Conservation (phyloP, 1,140 invertebrate genomes). For the Brachionus koreanus region DNA sequence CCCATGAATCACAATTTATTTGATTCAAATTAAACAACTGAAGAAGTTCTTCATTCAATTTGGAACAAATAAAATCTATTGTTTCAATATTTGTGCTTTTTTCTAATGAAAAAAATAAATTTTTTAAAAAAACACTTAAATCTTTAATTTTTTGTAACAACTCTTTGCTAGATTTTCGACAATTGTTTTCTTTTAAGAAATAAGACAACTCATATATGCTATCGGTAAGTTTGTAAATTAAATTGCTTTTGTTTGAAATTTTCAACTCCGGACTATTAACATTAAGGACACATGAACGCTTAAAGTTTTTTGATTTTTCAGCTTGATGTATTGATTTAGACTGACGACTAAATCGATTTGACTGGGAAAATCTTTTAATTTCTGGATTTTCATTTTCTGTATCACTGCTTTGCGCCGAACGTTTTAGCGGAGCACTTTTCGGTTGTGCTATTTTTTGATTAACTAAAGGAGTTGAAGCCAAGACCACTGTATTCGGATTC, state of each 20-base stretch:
- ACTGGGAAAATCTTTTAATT: not conserved
- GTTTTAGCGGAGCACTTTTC: not conserved
- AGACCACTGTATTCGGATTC: not conserved
- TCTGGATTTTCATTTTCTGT: conserved; percentile 23
- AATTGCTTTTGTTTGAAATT: not conserved
- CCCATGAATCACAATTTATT: not conserved
- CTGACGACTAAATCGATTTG: not conserved
- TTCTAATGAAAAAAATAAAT: not conserved
- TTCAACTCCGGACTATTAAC: not conserved
- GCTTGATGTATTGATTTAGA: not conserved
- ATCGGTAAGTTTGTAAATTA: conserved; percentile 15
- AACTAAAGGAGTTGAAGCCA: not conserved
- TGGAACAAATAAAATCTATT: not conserved
- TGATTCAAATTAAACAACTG: not conserved
- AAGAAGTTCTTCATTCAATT: conserved; percentile 13
- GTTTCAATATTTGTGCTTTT: not conserved
- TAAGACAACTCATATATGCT: not conserved
- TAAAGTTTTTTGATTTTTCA: not conserved
- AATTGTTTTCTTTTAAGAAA: not conserved
- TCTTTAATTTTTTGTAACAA: not conserved
- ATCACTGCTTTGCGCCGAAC: conserved; percentile 17
- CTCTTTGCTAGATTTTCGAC: not conserved
- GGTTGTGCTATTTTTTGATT: conserved; percentile 35
- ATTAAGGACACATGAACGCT: not conserved
- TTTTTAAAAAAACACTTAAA: not conserved